Conservation (phyloP, 2,888 invertebrate genomes). For the Tachina fera region DNA sequence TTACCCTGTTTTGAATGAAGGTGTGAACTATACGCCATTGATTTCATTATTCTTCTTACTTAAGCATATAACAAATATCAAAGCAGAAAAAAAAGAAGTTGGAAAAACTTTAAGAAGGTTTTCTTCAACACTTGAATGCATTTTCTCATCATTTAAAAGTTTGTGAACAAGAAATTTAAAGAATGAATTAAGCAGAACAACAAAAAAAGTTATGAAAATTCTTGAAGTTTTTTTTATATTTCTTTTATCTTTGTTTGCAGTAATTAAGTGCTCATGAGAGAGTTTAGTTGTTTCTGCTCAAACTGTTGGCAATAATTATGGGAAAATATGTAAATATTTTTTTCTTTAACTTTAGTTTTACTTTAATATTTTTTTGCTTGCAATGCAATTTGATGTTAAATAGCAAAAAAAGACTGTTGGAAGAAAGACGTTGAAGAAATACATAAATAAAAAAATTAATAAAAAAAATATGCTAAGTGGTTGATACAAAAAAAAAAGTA, state of each 20-base stretch:
- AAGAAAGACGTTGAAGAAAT: background rate
- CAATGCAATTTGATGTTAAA: constrained; percentile 11
- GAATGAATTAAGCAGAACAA: background rate
- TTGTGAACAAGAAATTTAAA: constrained; percentile 24
- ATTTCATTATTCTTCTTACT: constrained; percentile 10
- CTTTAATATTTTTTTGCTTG: constrained; percentile 21
- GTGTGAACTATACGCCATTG: constrained; percentile 41
- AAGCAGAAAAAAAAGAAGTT: background rate
- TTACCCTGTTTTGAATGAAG: background rate
- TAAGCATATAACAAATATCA: background rate
- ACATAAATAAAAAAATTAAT: no score
- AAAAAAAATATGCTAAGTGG: background rate
- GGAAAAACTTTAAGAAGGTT: constrained; percentile 38
- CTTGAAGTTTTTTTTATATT: constrained; percentile 5
- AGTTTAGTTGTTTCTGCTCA: constrained; percentile 6
- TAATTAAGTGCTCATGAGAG: constrained; percentile 56
- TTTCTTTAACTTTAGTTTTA: background rate
- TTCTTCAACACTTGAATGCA: constrained; percentile 64
- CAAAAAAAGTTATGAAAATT: constrained; percentile 48
- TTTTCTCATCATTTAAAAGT: constrained; percentile 65
- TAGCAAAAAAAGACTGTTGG: background rate
- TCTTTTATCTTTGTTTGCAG: constrained; percentile 8
- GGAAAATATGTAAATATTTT: constrained; percentile 56
- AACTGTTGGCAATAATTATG: constrained; percentile 61
- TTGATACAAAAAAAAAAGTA: background rate